Conservation (phyloP, 2,113 vertebrate species). For the Paedocypris sp. region DNA sequence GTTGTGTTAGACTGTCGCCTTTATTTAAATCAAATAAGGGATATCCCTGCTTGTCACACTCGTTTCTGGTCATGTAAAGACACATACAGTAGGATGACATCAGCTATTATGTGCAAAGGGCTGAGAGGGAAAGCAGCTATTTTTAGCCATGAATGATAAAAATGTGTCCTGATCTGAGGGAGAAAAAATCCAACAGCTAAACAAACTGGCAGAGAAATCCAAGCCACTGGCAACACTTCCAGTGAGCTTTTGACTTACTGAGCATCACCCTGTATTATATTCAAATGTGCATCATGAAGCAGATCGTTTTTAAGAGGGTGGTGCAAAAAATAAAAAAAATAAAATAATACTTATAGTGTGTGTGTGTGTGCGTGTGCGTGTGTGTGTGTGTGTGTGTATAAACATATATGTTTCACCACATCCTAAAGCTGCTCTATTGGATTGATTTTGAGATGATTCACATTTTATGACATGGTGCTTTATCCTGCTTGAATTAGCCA, state of each 20-base stretch:
- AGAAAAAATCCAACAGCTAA: neutral
- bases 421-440: too few species aligned
- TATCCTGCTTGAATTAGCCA: too few species aligned
- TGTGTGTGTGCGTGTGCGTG: too few species aligned
- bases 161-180: constrained; percentile 15
- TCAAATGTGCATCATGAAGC: too few species aligned
- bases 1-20: neutral
- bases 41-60: neutral
- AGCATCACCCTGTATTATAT: too few species aligned
- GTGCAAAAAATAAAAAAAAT: too few species aligned
- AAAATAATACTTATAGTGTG: too few species aligned
- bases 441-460: too few species aligned
- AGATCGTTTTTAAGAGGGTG: too few species aligned
- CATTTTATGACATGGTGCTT: too few species aligned
- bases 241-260: neutral
- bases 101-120: constrained; percentile 9
- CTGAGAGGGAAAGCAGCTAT: neutral
- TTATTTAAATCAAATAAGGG: neutral
- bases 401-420: too few species aligned
- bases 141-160: constrained; percentile 19
- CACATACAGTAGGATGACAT: constrained; percentile 5
- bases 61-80: neutral
- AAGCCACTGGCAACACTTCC: constrained; percentile 9
- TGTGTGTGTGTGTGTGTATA: too few species aligned
- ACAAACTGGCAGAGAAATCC: constrained; percentile 6